Conservation (phyloP, 2,113 vertebrate species). For the Siphamia tubifer region DNA sequence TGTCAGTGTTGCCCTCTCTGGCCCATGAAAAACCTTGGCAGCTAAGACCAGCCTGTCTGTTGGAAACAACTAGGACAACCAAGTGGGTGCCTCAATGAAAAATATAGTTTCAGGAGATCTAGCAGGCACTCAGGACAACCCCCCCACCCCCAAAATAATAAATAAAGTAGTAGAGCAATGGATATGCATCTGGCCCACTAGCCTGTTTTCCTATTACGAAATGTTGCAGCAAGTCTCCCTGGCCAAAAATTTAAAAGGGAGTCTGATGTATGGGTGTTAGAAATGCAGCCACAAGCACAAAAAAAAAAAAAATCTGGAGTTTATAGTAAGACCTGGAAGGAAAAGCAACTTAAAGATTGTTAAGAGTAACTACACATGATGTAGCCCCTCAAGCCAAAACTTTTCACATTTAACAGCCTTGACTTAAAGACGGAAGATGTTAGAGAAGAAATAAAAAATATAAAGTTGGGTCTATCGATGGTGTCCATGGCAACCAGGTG, state of each 20-base stretch:
- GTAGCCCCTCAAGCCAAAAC: slow-evolving; percentile 45
- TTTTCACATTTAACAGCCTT: slow-evolving; percentile 38
- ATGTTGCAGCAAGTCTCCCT: slow-evolving; percentile 17
- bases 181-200: slow-evolving; percentile 58
- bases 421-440: slow-evolving; percentile 5
- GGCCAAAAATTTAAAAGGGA: slow-evolving; percentile 32
- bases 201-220: slow-evolving; percentile 49
- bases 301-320: slow-evolving; percentile 40
- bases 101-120: slow-evolving; percentile 47
- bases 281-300: slow-evolving; percentile 60
- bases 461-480: slow-evolving; percentile 8
- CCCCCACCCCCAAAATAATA: slow-evolving; percentile 45
- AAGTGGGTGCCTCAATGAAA: slow-evolving; percentile 46
- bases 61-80: slow-evolving; percentile 67
- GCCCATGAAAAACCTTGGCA: slow-evolving; percentile 67
- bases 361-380: slow-evolving; percentile 25
- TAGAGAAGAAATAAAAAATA: not conserved
- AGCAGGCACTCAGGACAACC: slow-evolving; percentile 26
- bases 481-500: slow-evolving; percentile 63
- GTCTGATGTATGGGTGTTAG: slow-evolving; percentile 36
- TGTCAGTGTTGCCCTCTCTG: slow-evolving; percentile 76
- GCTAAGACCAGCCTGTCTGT: slow-evolving; percentile 53
- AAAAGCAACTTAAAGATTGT: slow-evolving; percentile 39
- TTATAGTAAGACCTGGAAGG: slow-evolving; percentile 21
- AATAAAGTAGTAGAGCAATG: slow-evolving; percentile 31